Percentiles rank a stretch among this genome's conserved stretches.
phyloP scores from a whole-genome alignment of 2,888 invertebrate species.

The Lysandra bellargus region DNA sequence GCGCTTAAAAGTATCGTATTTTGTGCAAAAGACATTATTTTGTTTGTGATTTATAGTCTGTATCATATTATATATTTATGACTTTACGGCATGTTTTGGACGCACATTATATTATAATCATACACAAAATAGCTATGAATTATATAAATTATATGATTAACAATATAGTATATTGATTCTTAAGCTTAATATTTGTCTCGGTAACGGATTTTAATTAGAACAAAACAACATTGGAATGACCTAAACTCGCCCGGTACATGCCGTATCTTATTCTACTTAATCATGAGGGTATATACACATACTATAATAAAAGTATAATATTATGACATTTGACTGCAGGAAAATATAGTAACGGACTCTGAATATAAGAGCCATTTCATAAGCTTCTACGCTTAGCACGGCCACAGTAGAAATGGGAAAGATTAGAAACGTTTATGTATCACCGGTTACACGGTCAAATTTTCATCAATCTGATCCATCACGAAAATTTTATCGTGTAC shows the following conservation, averaged over 20 bases:
- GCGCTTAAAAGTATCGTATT: not conserved
- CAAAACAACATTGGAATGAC: slow-evolving; percentile 17
- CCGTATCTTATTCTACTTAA: not conserved
- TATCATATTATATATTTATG: too few species aligned
- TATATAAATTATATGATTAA: not conserved
- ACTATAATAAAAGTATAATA: not conserved
- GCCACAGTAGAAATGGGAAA: too few species aligned
- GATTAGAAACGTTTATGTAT: too few species aligned
- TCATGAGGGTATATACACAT: not conserved
- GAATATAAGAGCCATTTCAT: not conserved
- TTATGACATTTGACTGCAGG: not conserved
- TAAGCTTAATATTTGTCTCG: slow-evolving; percentile 2
- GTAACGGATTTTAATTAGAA: slow-evolving; percentile 1
- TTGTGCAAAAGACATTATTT: not conserved
- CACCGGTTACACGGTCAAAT: too few species aligned
- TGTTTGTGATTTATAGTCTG: not conserved
- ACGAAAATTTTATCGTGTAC: too few species aligned
- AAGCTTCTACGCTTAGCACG: too few species aligned
- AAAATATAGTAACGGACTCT: not conserved
- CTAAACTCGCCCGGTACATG: not conserved
- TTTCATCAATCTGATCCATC: too few species aligned
- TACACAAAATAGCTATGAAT: not conserved
- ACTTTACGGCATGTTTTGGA: not conserved
- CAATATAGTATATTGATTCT: not conserved
- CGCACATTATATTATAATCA: not conserved